Percentiles rank a stretch among this genome's conserved stretches.
Evolutionary conservation across 2,888 invertebrate species (phyloP).

Genomic region (Leuctra nigra): DNA sequence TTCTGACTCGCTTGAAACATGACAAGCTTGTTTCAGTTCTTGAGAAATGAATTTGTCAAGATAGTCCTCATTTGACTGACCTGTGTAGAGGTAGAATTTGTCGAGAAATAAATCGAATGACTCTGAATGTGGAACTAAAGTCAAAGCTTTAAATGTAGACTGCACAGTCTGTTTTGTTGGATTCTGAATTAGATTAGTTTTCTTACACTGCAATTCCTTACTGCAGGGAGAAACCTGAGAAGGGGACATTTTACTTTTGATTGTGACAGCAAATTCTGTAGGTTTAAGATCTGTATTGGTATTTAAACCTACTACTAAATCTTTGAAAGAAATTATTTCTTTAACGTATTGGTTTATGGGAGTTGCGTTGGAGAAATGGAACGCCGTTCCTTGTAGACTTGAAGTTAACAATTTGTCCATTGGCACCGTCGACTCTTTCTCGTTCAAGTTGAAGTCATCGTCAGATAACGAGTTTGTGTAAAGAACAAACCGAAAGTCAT

Average conservation of each 20-base stretch:
- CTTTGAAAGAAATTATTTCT: neutral
- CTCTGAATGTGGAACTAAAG: neutral
- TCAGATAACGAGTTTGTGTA: neutral
- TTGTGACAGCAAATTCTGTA: no score
- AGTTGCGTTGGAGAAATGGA: no score
- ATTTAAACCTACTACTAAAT: no score
- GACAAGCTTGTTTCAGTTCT: no score
- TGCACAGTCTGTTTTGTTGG: neutral
- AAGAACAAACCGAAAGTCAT: neutral
- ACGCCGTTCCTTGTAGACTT: no score
- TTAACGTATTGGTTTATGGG: no score
- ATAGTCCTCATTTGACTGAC: neutral
- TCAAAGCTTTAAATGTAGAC: neutral
- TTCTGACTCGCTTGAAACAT: no score
- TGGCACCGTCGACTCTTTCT: no score
- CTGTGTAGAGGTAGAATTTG: neutral
- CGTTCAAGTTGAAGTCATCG: neutral
- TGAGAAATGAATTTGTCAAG: no score
- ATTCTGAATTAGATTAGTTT: neutral
- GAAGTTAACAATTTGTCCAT: no score
- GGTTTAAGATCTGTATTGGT: no score
- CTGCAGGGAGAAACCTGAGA: neutral
- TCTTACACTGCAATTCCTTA: neutral
- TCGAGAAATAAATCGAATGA: neutral
- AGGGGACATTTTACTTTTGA: no score